Conservation (phyloP, 2,113 vertebrate genomes). For the Panthera tigris region DNA sequence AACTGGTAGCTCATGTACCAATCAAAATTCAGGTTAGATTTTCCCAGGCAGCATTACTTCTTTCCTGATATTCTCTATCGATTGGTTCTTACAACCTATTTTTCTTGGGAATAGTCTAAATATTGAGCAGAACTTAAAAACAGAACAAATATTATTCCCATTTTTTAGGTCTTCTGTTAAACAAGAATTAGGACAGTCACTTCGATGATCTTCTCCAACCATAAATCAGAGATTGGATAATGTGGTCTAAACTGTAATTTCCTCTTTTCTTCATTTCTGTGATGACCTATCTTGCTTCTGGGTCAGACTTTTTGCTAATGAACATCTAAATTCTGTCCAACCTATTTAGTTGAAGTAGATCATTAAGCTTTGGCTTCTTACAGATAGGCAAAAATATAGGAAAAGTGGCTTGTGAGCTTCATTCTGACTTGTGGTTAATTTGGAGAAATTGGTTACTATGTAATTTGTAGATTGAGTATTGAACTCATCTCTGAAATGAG, state of each 20-base stretch:
- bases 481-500: constrained; percentile 71
- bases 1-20: neutral
- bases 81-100: neutral
- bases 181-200: neutral
- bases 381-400: neutral
- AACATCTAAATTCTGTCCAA: constrained; percentile 16
- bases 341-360: constrained; percentile 20
- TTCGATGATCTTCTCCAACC: neutral
- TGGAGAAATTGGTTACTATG: constrained; percentile 15
- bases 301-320: neutral
- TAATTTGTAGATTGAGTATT: constrained; percentile 36
- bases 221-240: neutral
- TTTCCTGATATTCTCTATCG: neutral
- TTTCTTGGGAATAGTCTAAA: constrained; percentile 30
- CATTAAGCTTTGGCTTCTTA: neutral
- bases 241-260: neutral
- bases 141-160: neutral
- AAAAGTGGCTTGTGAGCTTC: neutral
- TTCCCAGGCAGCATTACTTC: neutral
- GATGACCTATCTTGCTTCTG: neutral
- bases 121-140: constrained; percentile 19
- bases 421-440: neutral
- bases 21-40: constrained; percentile 13
- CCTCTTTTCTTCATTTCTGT: neutral
- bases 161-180: neutral